Base-by-base conservation (phyloP, 2,113 vertebrate genomes). In the Oryzias javanicus region DNA sequence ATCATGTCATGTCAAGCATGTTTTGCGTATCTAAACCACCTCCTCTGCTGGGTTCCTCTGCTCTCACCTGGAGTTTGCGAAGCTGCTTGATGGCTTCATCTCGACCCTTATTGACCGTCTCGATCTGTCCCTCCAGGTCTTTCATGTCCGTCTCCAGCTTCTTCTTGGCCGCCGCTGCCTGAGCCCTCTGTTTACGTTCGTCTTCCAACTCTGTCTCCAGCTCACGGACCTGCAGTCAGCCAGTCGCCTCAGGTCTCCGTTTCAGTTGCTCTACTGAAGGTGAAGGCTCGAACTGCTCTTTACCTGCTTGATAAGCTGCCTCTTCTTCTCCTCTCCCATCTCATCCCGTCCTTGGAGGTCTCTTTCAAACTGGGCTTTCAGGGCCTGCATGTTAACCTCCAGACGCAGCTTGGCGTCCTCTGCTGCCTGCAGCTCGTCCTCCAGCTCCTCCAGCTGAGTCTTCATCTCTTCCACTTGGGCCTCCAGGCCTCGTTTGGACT, bases 71-170 rank as follows among this genome's bases (percentile, higher is more conserved):
- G 46, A 95, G 74, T 77, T 97, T 98, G 19, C 94, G 93, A 3
- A 97, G 94, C 66, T 98, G 96, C 82, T 98, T 98, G 82, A 97
- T 92, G 70, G 95, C 95, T 69, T 98, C 97, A 24, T 98, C 97
- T 22, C 94, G 86, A 47, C 89, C 94, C 67, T 95, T 96, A 70
- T 85, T 90, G 64, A 93, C 84, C 0, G 93, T 93, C 80, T 98
- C 95, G 1, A 93, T 91, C 75, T 98, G 96, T 20, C 93, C 93
- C 79, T 98, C 96, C 72, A 98, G 86, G 60, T 98, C 96, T 64
- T 95, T 96, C 14, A 97, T 83, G 60, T 98, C 97, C 2, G 93
- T 93, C 80, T 98, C 96, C 74, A 98, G 74, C 88, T 97, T 98
- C 91, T 98, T 98, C 82, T 93, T 98, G 78, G 94, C 93, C 0